Percentiles rank a stretch among this genome's conserved stretches.
These are phyloP conservation scores for Cremastinae sp. DNA, from an alignment of 2,888 invertebrate species.

Conservation along the genomic window DNA sequence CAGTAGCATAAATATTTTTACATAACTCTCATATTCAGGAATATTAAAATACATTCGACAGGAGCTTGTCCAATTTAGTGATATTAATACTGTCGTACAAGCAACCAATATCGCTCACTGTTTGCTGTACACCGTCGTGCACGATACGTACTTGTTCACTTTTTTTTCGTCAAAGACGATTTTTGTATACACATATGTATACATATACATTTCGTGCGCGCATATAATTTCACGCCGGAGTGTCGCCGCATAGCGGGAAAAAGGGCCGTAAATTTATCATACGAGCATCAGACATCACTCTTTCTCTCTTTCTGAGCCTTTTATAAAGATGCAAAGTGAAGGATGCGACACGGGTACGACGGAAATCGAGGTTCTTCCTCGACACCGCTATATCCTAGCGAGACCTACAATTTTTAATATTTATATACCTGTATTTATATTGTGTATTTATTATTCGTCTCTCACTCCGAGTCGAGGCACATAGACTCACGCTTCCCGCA, in stretches of 20 bases:
- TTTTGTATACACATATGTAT: too few species aligned
- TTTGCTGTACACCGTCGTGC: too few species aligned
- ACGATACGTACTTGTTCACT: too few species aligned
- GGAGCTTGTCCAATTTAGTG: too few species aligned
- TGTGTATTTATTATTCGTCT: conserved; percentile 5
- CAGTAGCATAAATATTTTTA: too few species aligned
- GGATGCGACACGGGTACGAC: conserved; percentile 27
- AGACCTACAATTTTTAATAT: too few species aligned
- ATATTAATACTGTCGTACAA: too few species aligned
- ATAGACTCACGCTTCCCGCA: conserved; percentile 24
- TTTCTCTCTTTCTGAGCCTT: conserved; percentile 32
- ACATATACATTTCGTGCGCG: neutral
- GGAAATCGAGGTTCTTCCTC: conserved; percentile 35
- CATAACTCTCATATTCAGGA: too few species aligned
- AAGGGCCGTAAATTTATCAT: conserved; percentile 73
- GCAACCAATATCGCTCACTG: too few species aligned
- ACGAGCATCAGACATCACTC: conserved; percentile 67
- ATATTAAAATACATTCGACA: too few species aligned
- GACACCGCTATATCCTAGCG: conserved; percentile 37
- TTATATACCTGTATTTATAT: conserved; percentile 1
- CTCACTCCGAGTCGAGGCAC: neutral
- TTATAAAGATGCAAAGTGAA: conserved; percentile 16
- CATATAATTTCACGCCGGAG: conserved; percentile 4
- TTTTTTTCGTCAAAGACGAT: too few species aligned
- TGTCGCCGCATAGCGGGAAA: conserved; percentile 67